These are phyloP conservation scores for Percina caprodes DNA, from an alignment of 2,113 vertebrate genomes.

Conservation along the genomic window DNA sequence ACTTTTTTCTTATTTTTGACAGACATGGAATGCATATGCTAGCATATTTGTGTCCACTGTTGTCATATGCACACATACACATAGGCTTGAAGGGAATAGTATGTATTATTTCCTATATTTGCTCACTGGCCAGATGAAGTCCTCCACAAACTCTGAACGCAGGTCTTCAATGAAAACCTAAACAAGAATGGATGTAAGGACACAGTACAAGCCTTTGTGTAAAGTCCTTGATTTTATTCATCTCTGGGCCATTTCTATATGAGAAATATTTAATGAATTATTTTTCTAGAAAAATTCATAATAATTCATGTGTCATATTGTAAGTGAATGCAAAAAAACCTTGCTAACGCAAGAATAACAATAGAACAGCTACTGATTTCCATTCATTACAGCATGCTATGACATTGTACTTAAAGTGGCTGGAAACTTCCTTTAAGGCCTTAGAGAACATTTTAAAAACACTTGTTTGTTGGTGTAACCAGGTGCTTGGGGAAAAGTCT, in stretches of 20 bases:
- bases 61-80: too few species aligned
- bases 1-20: too few species aligned
- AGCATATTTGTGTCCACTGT: too few species aligned
- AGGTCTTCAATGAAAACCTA: constrained; percentile 96
- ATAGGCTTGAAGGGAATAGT: too few species aligned
- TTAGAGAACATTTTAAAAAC: not conserved
- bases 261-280: constrained; percentile 3
- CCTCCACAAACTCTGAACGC: constrained; percentile 92
- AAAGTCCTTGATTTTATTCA: not conserved
- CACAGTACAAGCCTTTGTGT: constrained; percentile 2
- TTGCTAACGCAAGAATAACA: not conserved
- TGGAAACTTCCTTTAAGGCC: not conserved
- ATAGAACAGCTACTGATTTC: not conserved
- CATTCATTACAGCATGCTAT: not conserved
- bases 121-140: constrained; percentile 99
- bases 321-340: not conserved
- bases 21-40: too few species aligned
- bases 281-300: not conserved
- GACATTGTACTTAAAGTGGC: not conserved
- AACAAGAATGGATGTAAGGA: not conserved
- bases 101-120: too few species aligned
- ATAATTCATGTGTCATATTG: not conserved
- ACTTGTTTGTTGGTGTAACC: not conserved
- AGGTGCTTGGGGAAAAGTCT: not conserved
- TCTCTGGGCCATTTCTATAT: not conserved